These are phyloP conservation scores for Oreotrochilus melanogaster DNA, from an alignment of 2,113 vertebrate species.

Conservation along the genomic window DNA sequence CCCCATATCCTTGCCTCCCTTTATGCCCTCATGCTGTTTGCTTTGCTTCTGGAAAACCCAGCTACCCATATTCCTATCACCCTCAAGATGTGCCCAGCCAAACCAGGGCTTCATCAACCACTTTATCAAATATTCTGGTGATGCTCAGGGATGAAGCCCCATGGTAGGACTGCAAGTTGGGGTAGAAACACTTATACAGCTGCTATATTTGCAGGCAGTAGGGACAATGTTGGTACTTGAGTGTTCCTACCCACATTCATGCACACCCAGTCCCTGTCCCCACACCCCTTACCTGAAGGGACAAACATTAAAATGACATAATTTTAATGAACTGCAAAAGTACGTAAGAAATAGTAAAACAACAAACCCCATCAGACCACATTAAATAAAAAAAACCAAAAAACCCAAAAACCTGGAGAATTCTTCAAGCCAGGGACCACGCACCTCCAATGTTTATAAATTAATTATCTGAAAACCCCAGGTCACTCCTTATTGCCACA, in stretches of 20 bases:
- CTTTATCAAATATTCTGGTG: not conserved
- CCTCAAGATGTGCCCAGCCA: not conserved
- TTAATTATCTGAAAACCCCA: slow-evolving; percentile 70
- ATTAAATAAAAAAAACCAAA: not conserved
- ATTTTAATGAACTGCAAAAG: not conserved
- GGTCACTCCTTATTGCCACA: slow-evolving; percentile 74
- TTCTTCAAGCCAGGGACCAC: not conserved
- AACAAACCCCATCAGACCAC: not conserved
- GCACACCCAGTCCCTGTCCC: not conserved
- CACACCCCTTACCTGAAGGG: accelerated
- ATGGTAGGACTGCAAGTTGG: not conserved
- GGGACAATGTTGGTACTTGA: not conserved
- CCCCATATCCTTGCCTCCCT: not conserved
- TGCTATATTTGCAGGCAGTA: not conserved
- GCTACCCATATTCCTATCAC: accelerated
- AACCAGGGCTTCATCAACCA: not conserved
- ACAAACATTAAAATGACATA: accelerated
- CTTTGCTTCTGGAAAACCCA: not conserved
- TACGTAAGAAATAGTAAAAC: accelerated
- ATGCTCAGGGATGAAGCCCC: not conserved
- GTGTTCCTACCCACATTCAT: accelerated
- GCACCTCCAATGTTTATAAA: slow-evolving; percentile 60
- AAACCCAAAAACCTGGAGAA: not conserved
- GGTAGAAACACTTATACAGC: not conserved
- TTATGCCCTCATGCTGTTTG: accelerated